A percentile compares a stretch with the other conserved stretches of the same genome.
phyloP scores from a whole-genome alignment of 2,888 invertebrate genomes.

The Augochlorella aurata region DNA sequence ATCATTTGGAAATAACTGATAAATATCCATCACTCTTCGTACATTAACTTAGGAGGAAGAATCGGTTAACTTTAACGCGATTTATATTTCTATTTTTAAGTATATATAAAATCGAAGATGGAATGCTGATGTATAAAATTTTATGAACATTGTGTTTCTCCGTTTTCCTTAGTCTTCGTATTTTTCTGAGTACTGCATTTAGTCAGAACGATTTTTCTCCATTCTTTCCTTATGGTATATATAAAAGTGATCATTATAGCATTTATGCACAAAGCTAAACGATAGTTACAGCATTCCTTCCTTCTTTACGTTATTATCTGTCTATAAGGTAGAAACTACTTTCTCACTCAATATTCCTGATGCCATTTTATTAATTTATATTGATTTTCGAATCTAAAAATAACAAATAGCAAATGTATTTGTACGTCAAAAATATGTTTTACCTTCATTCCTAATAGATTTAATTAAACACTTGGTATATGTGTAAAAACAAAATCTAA shows the following conservation, averaged over 20 bases:
- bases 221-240: constrained; percentile 41
- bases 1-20: constrained; percentile 38
- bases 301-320: constrained; percentile 28
- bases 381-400: background rate
- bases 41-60: constrained; percentile 46
- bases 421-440: constrained; percentile 21
- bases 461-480: background rate
- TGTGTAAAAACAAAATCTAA: constrained; percentile 7
- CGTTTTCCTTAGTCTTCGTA: constrained; percentile 25
- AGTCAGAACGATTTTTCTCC: constrained; percentile 27
- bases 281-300: constrained; percentile 64
- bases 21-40: constrained; percentile 63
- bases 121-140: constrained; percentile 56
- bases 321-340: constrained; percentile 50
- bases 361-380: constrained; percentile 30
- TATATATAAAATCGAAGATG: constrained; percentile 54
- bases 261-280: constrained; percentile 59
- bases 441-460: background rate
- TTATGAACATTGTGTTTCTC: constrained; percentile 29
- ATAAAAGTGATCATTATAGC: constrained; percentile 56
- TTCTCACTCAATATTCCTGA: constrained; percentile 54
- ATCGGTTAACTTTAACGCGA: constrained; percentile 40
- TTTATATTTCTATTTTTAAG: constrained; percentile 32
- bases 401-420: constrained; percentile 4
- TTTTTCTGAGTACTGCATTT: constrained; percentile 36